Evolutionary conservation across 2,797 vertebrate genomes (phyloP), one percentile per base, ranked within the genome.

Genomic region (Myoxocephalus aenaeus): DNA sequence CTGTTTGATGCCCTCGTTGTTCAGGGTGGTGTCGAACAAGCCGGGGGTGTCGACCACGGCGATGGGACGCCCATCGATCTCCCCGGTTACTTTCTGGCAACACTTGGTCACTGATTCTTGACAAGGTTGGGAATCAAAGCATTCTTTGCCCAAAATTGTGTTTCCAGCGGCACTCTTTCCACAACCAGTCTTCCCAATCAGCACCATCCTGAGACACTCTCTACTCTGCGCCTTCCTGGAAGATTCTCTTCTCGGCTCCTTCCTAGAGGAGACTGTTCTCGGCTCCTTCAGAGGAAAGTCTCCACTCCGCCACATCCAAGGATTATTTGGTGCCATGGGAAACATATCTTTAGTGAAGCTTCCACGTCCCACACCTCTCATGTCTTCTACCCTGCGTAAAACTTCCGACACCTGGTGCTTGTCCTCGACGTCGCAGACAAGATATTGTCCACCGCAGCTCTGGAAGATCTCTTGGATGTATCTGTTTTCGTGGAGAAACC

Each of bases 101-200:
- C 4, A 0, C 32, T 1, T 27, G 0, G 88, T 90, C 0, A 88
- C 86, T 9, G 86, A 87, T 0, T 1, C 54, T 6, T 0, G 0
- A 8, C 13, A 0, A 0, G 2, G 0, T 48, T 72, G 36, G 3
- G 86, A 77, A 3, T 2, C 0, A 18, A 88, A 89, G 2, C 3
- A 7, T 2, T n/a, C 1, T 17, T 14, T 20, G 0, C 69, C 73
- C 42, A 90, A 15, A 40, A 90, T 85, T 0, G 85, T 87, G 71
- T 89, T 90, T 57, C 38, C 89, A 20, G 78, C 76, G 0, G 89
- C 75, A 46, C 89, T 90, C 36, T 90, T 90, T 2, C 89, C 89
- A 59, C 42, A 18, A 1, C 89, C 89, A 15, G 86, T 87, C 36
- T 81, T 86, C 7, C 86, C 86, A 0, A 87, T 40, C 29, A 87